Conservation (phyloP, 2,888 invertebrate species). For the Drosophila subsilvestris region DNA sequence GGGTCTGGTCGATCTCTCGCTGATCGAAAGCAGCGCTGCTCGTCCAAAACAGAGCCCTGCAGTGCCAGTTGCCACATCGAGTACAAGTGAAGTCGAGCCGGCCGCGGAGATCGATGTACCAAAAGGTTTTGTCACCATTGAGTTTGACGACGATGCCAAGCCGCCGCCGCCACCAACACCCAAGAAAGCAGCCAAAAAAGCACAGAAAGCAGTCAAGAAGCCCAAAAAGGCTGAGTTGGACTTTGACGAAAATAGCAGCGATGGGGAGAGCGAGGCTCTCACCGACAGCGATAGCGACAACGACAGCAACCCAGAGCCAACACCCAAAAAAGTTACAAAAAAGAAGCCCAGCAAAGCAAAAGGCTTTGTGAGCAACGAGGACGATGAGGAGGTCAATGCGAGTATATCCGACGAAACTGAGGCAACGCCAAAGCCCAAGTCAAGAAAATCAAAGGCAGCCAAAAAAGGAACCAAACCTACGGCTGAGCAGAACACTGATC, state of each 20-base stretch:
- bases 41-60: neutral
- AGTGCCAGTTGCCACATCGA: neutral
- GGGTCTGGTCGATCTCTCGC: conserved; percentile 85
- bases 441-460: neutral
- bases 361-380: conserved; percentile 80
- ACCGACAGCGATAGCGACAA: neutral
- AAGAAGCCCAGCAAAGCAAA: conserved; percentile 29
- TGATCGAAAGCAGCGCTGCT: conserved; percentile 53
- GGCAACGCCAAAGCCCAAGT: conserved; percentile 4
- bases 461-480: neutral
- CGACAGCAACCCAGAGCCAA: neutral
- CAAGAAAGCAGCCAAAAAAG: neutral
- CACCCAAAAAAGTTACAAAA: conserved; percentile 9
- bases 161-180: neutral
- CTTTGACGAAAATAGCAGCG: conserved; percentile 5
- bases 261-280: neutral
- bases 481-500: neutral
- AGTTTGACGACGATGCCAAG: conserved; percentile 1
- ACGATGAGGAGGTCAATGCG: conserved; percentile 53
- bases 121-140: neutral
- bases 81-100: neutral
- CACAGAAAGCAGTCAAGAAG: conserved; percentile 8
- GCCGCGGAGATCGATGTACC: neutral
- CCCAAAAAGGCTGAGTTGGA: neutral
- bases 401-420: conserved; percentile 13